Evolutionary conservation across 2,113 vertebrate genomes (phyloP).

Genomic region (Oreochromis niloticus): DNA sequence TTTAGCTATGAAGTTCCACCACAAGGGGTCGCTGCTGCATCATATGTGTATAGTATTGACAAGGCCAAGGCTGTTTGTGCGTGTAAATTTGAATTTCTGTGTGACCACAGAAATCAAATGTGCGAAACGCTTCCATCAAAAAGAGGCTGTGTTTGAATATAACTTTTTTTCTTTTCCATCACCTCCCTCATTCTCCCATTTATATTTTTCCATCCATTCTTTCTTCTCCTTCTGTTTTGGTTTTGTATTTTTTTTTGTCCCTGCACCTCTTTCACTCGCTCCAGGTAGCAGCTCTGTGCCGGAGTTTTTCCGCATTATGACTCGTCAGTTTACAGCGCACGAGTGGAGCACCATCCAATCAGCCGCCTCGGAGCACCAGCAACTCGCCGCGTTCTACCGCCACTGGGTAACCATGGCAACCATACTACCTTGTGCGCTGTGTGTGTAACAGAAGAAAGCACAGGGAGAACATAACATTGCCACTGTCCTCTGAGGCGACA

Average conservation of each 20-base stretch:
- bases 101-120: not conserved
- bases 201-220: not conserved
- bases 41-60: not conserved
- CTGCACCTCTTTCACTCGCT: not conserved
- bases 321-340: constrained; percentile 87
- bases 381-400: constrained; percentile 89
- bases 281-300: constrained; percentile 85
- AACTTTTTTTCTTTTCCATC: not conserved
- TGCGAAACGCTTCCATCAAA: not conserved
- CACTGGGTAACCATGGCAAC: constrained; percentile 87
- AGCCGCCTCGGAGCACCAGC: constrained; percentile 79
- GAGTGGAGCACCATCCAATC: constrained; percentile 87
- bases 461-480: not conserved
- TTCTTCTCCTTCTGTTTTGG: not conserved
- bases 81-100: not conserved
- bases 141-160: not conserved
- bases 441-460: not conserved
- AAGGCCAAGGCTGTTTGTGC: not conserved
- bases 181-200: not conserved
- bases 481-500: not conserved
- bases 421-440: constrained; percentile 7
- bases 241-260: not conserved
- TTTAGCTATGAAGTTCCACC: not conserved
- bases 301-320: constrained; percentile 96
- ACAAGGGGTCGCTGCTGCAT: constrained; percentile 49